Base-by-base conservation (phyloP, 2,797 vertebrate species). In the Epinephelus malabaricus region DNA sequence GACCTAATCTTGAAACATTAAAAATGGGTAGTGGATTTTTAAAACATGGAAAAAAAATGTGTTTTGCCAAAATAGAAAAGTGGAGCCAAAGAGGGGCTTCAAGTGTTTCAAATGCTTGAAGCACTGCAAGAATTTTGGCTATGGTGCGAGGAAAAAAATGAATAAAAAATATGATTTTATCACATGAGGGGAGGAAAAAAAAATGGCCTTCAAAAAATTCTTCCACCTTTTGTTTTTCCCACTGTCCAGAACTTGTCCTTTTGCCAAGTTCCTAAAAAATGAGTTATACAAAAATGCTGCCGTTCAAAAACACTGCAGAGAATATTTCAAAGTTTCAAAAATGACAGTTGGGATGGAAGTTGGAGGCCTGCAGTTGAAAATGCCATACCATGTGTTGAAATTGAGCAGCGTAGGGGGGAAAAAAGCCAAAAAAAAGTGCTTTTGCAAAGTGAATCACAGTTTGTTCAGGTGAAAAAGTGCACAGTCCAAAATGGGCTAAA, bases 1-100 rank as follows among this genome's bases (percentile, higher is more conserved):
- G 97, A 96, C 96, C 97, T 97, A 96, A 92, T 95, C 94, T 95
- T 94, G 95, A 96, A 97, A 98, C 96, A 97, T 97, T 97, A 98
- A 99, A 99, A 99, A 95, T 94, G 96, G 89, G 87, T 96, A 96
- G 97, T 97, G 92, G 97, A 97, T 96, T 90, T 86, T 97, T 95
- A 97, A 98, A 96, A 97, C 96, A 97, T 98, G 97, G 96, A 97
- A 97, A 96, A 97, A 97, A 98, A 97, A 97, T 97, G 96, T 95
- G 96, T 96, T 96, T 93, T 96, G 95, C 95, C 96, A 97, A 98
- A 97, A 96, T 96, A 96, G 96, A 97, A 98, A 98, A 98, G 95
- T 96, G 97, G 96, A 98, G 98, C 98, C 98, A 99, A 99, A 97
- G 94, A 94, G 69, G 90, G 85, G 88, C 90, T 99, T 99, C 97